Base-by-base conservation (phyloP, 1,140 invertebrate genomes). In the Prorops nasuta region DNA sequence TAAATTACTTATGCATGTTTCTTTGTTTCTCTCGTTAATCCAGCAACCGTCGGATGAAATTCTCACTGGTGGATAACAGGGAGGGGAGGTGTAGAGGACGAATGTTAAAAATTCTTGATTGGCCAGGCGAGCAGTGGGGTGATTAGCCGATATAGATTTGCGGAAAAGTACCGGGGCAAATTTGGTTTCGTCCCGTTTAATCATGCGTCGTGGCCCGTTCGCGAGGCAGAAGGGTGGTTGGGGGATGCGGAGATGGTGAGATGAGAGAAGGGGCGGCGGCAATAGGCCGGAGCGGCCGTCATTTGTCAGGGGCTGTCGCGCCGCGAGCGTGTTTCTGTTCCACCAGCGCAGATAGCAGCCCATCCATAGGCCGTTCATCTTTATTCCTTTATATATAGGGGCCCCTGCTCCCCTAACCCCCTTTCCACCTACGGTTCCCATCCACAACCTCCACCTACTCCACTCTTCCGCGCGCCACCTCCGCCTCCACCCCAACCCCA, bases 251-350 rank as follows among this genome's bases (percentile, higher is more conserved):
- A 14, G 32, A 10, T 16, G 6, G 38, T 19, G 38, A 14, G 14
- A 3, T n/a, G 49, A 20, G 41, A 18, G 44, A 36, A 35, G 52
- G 62, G 56, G 58, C 58, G 59, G 62, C 49, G 56, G 63, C 54
- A 58, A 62, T 6, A 58, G 53, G 58, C 54, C 57, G 57, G 71
- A 66, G 24, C 24, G 73, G 69, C 66, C 74, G 71, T 77, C 75
- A 76, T 77, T 77, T 75, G 74, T 77, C 74, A 75, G 74, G 67
- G 69, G 71, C 73, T 76, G 74, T 77, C 75, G 72, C 71, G 66
- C 64, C 70, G 65, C 71, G 66, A 77, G 67, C 73, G 73, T 75
- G 73, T 75, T 75, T 74, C 74, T 71, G 74, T 74, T 74, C 66
- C 72, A 71, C 54, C 71, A 64, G 69, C 64, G 74, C 71, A 72